A percentile compares a stretch with the other conserved stretches of the same genome.
Evolutionary conservation across 2,797 vertebrate species (phyloP).

Genomic region (Amniataba percoides): DNA sequence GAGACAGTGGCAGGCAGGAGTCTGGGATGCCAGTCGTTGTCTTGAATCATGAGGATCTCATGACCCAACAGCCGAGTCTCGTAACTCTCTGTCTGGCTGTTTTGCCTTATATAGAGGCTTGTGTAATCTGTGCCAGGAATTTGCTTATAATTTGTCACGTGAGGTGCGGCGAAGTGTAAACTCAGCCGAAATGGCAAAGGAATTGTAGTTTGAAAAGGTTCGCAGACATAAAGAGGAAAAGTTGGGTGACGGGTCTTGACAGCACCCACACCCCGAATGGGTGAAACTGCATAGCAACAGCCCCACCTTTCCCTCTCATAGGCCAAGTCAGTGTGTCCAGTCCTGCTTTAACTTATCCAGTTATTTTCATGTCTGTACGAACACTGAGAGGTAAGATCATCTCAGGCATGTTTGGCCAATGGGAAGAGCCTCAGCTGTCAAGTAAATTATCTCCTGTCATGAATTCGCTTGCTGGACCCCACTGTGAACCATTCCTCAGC

Average conservation of each 20-base stretch:
- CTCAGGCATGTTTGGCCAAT: conserved; percentile 15
- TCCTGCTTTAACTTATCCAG: conserved; percentile 32
- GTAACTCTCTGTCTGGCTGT: conserved; percentile 31
- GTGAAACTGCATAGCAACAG: conserved; percentile 59
- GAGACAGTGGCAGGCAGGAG: background rate
- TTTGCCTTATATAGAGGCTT: conserved; percentile 19
- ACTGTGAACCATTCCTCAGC: conserved; percentile 43
- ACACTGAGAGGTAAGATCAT: conserved; percentile 31
- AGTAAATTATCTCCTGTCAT: conserved; percentile 12
- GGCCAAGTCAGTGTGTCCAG: conserved; percentile 33
- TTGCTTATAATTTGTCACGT: background rate
- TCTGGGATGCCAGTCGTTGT: conserved; percentile 28
- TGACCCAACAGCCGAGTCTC: conserved; percentile 17
- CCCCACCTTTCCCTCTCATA: conserved; percentile 29
- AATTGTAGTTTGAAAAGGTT: background rate
- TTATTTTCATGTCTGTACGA: conserved; percentile 38
- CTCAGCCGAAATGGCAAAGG: background rate
- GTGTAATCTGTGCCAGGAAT: conserved; percentile 18
- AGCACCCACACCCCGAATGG: conserved; percentile 31
- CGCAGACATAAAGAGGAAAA: background rate
- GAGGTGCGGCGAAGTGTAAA: background rate
- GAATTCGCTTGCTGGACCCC: conserved; percentile 18
- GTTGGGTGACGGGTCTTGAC: background rate
- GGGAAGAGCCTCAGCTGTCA: conserved; percentile 49
- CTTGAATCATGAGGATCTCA: conserved; percentile 37